Evolutionary conservation across 1,140 invertebrate species (phyloP), one percentile per base, ranked within the genome.

Genomic region (Pseudomyrmex dendroicus): DNA sequence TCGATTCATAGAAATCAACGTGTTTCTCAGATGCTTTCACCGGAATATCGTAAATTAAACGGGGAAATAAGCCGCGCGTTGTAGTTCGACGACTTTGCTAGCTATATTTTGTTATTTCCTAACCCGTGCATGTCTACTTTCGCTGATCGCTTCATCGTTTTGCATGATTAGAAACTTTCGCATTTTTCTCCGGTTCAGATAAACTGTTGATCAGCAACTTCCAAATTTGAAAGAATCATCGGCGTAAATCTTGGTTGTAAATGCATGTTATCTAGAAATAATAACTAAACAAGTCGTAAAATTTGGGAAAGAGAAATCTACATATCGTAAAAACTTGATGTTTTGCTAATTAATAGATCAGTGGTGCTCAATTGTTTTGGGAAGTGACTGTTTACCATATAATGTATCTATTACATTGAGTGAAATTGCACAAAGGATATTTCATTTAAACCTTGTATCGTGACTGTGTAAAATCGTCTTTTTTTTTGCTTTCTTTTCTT

Each of bases 31-130:
- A 77, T 90, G 89, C 90, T 92, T 93, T 91, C 88, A 91, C 89
- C 86, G 83, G 64, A 88, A 89, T 86, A 89, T 89, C 86, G 84
- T 93, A 93, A 93, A 93, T 93, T 91, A 91, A 90, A 84, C 44
- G 78, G 89, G 89, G 91, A 93, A 93, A 92, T 92, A 91, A 93
- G 88, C 86, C 83, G 74, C 73, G 83, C 54, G 35, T 35, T 68
- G 63, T 76, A 76, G 62, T 17, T 59, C 50, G 25, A 54, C 35
- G 63, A 17, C 15, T 57, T 17, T 59, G 35, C 56, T 48, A 22
- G 57, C 66, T 63, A 63, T 89, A 86, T 90, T 91, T 92, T 82
- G 89, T 90, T 90, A 70, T 78, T 86, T 74, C 57, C 62, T 66
- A 74, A 84, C 20, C 22, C 46, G 61, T 56, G 63, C 74, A 78